A percentile compares a stretch with the other conserved stretches of the same genome.
These are phyloP conservation scores for Colletes latitarsis DNA, from an alignment of 1,140 invertebrate genomes.

Conservation along the genomic window DNA sequence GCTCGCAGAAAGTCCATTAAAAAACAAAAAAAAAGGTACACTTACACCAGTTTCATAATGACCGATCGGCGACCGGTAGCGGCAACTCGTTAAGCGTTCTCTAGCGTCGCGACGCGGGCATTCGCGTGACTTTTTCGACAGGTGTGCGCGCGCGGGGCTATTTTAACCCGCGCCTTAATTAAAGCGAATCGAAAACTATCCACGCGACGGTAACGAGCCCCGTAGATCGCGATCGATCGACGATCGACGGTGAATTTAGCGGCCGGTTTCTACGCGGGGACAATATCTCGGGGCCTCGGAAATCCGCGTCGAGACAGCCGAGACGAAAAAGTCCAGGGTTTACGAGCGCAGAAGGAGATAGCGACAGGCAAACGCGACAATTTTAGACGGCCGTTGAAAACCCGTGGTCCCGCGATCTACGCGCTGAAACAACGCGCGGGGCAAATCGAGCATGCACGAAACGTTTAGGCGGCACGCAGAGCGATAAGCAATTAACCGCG, in stretches of 20 bases:
- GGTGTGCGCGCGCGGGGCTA: background rate
- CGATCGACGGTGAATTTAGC: background rate
- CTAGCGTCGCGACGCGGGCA: background rate
- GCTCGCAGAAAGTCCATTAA: no score
- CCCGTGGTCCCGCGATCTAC: no score
- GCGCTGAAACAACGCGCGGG: background rate
- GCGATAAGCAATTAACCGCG: constrained; percentile 34
- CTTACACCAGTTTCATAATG: no score
- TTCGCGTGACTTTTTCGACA: background rate
- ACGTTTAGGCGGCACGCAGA: constrained; percentile 3
- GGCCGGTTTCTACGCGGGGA: background rate
- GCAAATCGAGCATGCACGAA: constrained; percentile 13
- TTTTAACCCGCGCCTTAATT: background rate
- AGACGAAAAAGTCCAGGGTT: background rate
- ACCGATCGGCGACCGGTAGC: no score
- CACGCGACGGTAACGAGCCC: background rate
- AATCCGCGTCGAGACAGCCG: background rate
- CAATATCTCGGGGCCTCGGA: background rate
- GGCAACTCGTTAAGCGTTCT: no score
- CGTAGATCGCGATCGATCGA: background rate
- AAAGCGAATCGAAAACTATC: background rate
- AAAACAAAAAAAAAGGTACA: no score
- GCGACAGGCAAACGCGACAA: background rate
- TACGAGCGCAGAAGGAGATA: constrained; percentile 11
- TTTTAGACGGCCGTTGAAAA: constrained; percentile 5